A percentile compares a stretch with the other conserved stretches of the same genome.
Conservation (phyloP, 2,888 invertebrate species). For the Andrena hattorfiana region DNA sequence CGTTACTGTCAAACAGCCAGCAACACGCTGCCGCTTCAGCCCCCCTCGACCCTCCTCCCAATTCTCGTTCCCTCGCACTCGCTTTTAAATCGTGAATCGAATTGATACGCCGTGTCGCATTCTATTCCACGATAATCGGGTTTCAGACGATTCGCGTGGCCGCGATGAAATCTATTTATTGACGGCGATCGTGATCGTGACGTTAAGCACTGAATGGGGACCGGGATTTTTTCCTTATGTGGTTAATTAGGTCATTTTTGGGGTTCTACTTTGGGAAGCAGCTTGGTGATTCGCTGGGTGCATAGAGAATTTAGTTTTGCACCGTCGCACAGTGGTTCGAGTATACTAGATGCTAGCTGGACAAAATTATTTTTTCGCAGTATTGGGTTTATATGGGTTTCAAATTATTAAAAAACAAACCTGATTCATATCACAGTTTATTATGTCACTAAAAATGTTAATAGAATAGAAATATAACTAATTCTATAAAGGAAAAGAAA, state of each 20-base stretch:
- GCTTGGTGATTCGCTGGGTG: neutral
- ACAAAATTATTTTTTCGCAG: no score
- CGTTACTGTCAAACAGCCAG: constrained; percentile 68
- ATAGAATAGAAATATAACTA: no score
- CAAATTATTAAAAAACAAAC: no score
- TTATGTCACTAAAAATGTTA: no score
- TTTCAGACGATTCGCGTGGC: constrained; percentile 65
- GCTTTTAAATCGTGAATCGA: constrained; percentile 70
- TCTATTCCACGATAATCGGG: constrained; percentile 71
- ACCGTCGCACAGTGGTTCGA: no score
- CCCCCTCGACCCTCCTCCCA: neutral
- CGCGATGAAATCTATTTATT: constrained; percentile 68
- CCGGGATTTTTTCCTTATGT: neutral
- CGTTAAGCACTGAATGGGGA: constrained; percentile 36
- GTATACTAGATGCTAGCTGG: no score
- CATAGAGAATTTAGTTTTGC: neutral
- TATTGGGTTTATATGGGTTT: no score
- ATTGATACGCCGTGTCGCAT: constrained; percentile 69
- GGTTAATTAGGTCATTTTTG: constrained; percentile 14
- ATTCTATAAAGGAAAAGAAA: no score
- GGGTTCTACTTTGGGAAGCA: neutral
- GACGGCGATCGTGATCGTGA: constrained; percentile 30
- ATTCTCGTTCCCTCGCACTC: neutral
- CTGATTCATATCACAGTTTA: no score
- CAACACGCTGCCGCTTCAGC: constrained; percentile 56